Evolutionary conservation across 1,140 invertebrate genomes (phyloP).

Genomic region (Drosophila ogumai): DNA sequence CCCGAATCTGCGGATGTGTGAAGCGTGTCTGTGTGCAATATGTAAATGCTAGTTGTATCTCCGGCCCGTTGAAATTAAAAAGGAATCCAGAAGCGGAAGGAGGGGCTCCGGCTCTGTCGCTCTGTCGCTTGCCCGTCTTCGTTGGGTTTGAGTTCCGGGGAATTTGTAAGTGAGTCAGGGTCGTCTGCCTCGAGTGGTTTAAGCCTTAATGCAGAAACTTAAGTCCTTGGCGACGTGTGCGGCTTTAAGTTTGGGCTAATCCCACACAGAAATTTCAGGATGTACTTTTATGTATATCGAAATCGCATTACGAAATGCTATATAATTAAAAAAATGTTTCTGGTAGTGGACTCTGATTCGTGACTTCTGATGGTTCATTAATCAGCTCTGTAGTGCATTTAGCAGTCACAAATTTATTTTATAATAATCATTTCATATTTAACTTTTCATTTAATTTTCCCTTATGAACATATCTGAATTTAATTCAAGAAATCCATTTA

Average conservation of each 20-base stretch:
- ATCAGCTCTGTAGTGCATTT: no score
- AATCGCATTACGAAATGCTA: neutral
- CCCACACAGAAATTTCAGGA: neutral
- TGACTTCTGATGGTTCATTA: neutral
- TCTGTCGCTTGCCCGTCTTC: slow-evolving; percentile 28
- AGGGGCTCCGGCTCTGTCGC: slow-evolving; percentile 23
- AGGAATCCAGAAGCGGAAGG: slow-evolving; percentile 45
- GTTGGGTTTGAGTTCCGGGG: slow-evolving; percentile 14
- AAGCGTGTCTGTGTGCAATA: slow-evolving; percentile 47
- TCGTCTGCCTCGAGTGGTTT: slow-evolving; percentile 25
- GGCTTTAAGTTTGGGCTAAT: slow-evolving; percentile 22
- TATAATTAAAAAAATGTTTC: neutral
- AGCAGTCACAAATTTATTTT: neutral
- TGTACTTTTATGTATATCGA: neutral
- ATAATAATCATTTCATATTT: neutral
- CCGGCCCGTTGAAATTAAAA: slow-evolving; percentile 57
- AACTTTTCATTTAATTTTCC: neutral
- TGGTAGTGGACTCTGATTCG: neutral
- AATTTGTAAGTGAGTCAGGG: slow-evolving; percentile 37
- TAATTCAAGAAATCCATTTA: neutral
- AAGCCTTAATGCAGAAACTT: slow-evolving; percentile 16
- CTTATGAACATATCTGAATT: neutral
- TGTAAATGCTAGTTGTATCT: slow-evolving; percentile 63
- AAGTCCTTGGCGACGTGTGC: slow-evolving; percentile 23
- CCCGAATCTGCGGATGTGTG: slow-evolving; percentile 27